Conservation (phyloP, 64 coral and sea anemone genomes). For the Dendrophyllia cribrosa region DNA sequence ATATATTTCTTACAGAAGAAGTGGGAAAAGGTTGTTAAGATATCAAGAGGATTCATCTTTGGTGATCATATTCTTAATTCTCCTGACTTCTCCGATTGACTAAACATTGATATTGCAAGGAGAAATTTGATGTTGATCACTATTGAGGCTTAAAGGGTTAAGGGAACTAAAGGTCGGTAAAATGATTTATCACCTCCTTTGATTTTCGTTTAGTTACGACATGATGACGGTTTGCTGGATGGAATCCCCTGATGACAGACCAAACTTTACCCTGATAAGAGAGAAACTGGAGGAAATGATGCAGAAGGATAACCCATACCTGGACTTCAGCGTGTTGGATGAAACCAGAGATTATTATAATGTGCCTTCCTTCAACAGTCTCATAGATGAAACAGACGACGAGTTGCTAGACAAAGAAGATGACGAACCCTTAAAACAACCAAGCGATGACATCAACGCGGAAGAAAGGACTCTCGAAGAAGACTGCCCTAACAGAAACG, state of each 20-base stretch:
- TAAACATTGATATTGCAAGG: too few relatives aligned
- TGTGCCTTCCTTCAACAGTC: constrained; percentile 90
- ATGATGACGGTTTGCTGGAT: constrained; percentile 84
- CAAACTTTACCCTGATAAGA: constrained; percentile 64
- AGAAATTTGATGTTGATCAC: too few relatives aligned
- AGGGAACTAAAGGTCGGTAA: too few relatives aligned
- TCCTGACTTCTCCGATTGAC: too few relatives aligned
- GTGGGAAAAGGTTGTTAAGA: too few relatives aligned
- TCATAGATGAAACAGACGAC: constrained; percentile 19
- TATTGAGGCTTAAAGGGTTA: too few relatives aligned
- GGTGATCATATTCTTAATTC: too few relatives aligned
- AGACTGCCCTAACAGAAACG: background rate
- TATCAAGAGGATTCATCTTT: too few relatives aligned
- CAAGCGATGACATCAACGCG: background rate
- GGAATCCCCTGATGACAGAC: constrained; percentile 64
- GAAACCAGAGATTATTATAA: constrained; percentile 87
- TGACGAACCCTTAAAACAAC: background rate
- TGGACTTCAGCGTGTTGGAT: constrained; percentile 74
- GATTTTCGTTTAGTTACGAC: constrained; percentile 50
- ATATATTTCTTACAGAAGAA: too few relatives aligned
- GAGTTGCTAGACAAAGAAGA: constrained; percentile 7
- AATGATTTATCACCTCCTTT: background rate
- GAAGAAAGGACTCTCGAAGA: background rate
- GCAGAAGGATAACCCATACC: constrained; percentile 88
- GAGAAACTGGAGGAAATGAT: constrained; percentile 80